A percentile compares a stretch with the other conserved stretches of the same genome.
Evolutionary conservation across 2,888 invertebrate genomes (phyloP).

Genomic region (Drymonia ruficornis): DNA sequence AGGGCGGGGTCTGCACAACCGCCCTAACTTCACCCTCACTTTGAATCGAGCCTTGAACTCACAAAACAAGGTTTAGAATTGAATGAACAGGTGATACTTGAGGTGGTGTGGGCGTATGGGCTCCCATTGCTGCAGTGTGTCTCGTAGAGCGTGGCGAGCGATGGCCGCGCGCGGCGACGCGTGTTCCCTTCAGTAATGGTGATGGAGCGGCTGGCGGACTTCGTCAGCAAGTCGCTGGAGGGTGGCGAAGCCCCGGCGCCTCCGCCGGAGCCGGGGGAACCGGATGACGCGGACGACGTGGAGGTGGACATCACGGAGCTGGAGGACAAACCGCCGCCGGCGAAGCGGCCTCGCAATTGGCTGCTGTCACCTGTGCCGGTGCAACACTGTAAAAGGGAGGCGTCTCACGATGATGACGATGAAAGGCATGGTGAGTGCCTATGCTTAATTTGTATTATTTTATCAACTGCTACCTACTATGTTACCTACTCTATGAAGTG

Average conservation of each 20-base stretch:
- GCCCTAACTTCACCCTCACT: slow-evolving; percentile 45
- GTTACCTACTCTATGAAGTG: too few relatives aligned
- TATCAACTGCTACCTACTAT: too few relatives aligned
- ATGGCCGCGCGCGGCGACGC: slow-evolving; percentile 72
- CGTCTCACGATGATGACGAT: slow-evolving; percentile 66
- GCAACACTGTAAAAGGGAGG: slow-evolving; percentile 68
- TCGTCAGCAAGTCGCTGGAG: slow-evolving; percentile 95
- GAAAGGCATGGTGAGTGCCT: slow-evolving; percentile 71
- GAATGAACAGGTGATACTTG: slow-evolving; percentile 20
- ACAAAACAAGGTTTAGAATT: slow-evolving; percentile 24
- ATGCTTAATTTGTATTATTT: neutral
- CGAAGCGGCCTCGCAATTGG: slow-evolving; percentile 77
- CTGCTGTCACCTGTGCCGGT: slow-evolving; percentile 73
- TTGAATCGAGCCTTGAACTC: slow-evolving; percentile 36
- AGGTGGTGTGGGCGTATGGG: slow-evolving; percentile 63
- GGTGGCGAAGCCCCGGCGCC: slow-evolving; percentile 82
- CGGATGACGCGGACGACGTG: slow-evolving; percentile 68
- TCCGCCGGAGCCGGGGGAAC: slow-evolving; percentile 77
- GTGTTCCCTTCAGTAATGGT: slow-evolving; percentile 79
- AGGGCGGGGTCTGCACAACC: slow-evolving; percentile 67
- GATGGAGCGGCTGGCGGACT: slow-evolving; percentile 96
- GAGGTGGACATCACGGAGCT: slow-evolving; percentile 80
- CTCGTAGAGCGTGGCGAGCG: slow-evolving; percentile 68
- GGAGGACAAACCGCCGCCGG: slow-evolving; percentile 70
- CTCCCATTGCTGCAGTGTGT: slow-evolving; percentile 64